Evolutionary conservation across 2,113 vertebrate species (phyloP), one percentile per base, ranked within the genome.

Genomic region (Clarias macrocephalus): DNA sequence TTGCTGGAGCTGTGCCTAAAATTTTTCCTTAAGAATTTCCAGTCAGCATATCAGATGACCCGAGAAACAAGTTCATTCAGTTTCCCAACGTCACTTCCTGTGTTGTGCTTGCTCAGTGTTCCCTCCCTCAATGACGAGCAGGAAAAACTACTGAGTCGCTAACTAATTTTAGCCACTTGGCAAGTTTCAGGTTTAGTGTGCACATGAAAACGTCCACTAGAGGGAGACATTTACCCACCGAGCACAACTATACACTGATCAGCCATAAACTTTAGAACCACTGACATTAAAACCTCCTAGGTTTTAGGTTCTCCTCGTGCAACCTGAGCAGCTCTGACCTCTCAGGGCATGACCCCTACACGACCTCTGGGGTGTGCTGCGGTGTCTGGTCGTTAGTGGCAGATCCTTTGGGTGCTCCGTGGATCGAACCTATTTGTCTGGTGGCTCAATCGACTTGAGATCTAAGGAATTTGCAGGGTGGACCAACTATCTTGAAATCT

Each of bases 221-320:
- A 84, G 75, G 87, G 87, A 3, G 82, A 80, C 57, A 84, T 72
- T 80, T 62, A 68, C 75, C 79, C 60, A 85, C n/a, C 18, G 9
- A 18, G 57, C 82, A 56, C 12, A 11, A 9, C 30, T 4, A 3
- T n/a, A n/a, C 18, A 48, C 48, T 48, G 7, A 21, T 62, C 60
- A 23, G 21, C 10, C 2, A 6, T 37, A 48, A 48, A 48, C 6
- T 48, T 48, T 48, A 48, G 7, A 48, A 48, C 48, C 48, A 48
- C 0, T 48, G 48, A 48, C 48, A 48, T 48, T 48, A 48, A 48
- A 48, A 48, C 48, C 48, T 8, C 48, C 48, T 48, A 48, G 48
- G 48, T 48, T 48, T 48, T 48, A 48, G 48, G 48, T 48, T 48
- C 48, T 48, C 48, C 7, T 48, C 48, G 6, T 48, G 48, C 7